Percentiles rank a stretch among this genome's conserved stretches.
These are phyloP conservation scores for Orchesella flavescens DNA, from an alignment of 2,888 invertebrate species.

Conservation along the genomic window DNA sequence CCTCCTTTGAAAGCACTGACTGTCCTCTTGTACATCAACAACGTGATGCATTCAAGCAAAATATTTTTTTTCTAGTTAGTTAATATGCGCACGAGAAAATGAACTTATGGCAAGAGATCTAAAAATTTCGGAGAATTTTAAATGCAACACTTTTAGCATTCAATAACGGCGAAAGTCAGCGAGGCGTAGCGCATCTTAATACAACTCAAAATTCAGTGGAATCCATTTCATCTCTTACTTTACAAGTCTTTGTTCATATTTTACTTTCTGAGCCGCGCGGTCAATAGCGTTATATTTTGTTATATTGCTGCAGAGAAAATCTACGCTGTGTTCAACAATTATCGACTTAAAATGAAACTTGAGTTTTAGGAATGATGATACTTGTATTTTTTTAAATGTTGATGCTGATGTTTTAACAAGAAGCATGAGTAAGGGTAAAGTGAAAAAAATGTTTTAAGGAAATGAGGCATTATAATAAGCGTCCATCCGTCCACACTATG, in stretches of 20 bases:
- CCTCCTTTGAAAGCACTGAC: not conserved
- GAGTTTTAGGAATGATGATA: slow-evolving; percentile 47
- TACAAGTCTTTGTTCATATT: not conserved
- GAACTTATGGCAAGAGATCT: not conserved
- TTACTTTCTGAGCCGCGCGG: not conserved
- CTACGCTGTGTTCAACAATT: not conserved
- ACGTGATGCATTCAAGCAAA: not conserved
- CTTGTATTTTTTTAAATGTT: slow-evolving; percentile 32
- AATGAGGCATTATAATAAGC: slow-evolving; percentile 3
- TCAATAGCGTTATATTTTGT: not conserved
- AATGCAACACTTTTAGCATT: not conserved
- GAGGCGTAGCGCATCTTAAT: not conserved
- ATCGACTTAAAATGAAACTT: slow-evolving; percentile 6
- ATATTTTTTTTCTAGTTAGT: not conserved
- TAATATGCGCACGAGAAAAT: not conserved
- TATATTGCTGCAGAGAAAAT: not conserved
- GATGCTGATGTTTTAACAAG: slow-evolving; percentile 41
- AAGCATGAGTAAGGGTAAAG: slow-evolving; percentile 54
- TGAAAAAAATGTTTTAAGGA: not conserved
- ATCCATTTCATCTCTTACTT: not conserved
- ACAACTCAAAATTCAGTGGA: not conserved
- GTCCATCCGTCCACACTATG: not conserved
- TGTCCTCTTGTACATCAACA: not conserved
- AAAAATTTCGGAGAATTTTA: not conserved
- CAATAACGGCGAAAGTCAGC: not conserved